phyloP scores from a whole-genome alignment of 2,113 vertebrate genomes.

The Mus spicilegus region DNA sequence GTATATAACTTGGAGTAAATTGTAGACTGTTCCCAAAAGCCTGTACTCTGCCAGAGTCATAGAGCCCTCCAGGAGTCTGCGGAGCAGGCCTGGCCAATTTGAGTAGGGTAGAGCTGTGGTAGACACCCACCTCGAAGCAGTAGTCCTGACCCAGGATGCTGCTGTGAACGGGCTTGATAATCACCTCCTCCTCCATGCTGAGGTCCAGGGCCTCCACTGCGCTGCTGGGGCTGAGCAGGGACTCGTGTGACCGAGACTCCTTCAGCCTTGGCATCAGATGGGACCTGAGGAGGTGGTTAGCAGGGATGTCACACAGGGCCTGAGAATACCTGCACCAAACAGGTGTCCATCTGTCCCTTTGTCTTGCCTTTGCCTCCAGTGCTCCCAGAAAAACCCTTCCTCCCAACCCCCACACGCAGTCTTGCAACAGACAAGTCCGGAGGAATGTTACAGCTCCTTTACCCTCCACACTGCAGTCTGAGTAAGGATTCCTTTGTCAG shows the following conservation, averaged over 20 bases:
- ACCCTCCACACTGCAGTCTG: neutral
- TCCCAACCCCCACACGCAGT: neutral
- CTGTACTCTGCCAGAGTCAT: neutral
- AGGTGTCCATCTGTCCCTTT: neutral
- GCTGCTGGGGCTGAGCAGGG: conserved; percentile 97
- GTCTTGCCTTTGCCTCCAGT: neutral
- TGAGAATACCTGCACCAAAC: neutral
- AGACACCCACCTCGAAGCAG: conserved; percentile 94
- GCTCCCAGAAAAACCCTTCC: neutral
- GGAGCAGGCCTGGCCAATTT: neutral
- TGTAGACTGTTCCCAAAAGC: neutral
- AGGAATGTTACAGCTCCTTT: neutral
- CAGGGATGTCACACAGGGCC: fast-evolving
- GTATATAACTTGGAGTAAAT: neutral
- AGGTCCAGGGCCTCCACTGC: conserved; percentile 98
- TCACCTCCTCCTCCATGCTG: conserved; percentile 99
- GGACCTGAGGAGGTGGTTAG: conserved; percentile 88
- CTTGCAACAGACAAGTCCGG: neutral
- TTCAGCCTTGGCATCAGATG: conserved; percentile 99
- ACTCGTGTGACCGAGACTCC: conserved; percentile 99
- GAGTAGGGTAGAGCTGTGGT: too few relatives aligned
- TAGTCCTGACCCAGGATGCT: conserved; percentile 99
- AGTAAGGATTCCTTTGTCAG: neutral
- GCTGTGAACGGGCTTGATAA: conserved; percentile 98
- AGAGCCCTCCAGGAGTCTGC: neutral